Percentiles rank a stretch among this genome's conserved stretches.
Evolutionary conservation across 2,113 vertebrate genomes (phyloP).

Genomic region (Pluvialis apricaria): DNA sequence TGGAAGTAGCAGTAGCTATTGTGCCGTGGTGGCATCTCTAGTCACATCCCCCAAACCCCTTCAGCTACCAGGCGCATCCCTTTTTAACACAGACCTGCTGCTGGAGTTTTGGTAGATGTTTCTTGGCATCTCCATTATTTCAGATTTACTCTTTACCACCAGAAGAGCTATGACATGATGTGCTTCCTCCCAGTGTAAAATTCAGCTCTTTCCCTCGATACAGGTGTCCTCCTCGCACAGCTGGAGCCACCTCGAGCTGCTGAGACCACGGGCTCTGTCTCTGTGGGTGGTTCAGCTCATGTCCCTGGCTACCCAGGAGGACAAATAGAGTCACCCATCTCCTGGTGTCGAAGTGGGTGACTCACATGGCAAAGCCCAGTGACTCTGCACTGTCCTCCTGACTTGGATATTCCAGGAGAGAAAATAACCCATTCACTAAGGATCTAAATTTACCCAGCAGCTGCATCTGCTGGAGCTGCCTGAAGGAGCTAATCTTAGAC

Average conservation of each 20-base stretch:
- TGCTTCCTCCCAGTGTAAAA: not conserved
- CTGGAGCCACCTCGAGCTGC: not conserved
- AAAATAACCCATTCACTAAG: constrained; percentile 43
- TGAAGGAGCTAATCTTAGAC: constrained; percentile 65
- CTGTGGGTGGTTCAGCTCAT: not conserved
- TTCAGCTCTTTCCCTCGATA: accelerated
- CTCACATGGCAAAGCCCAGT: not conserved
- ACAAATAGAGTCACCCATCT: not conserved
- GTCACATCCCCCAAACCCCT: not conserved
- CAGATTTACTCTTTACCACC: not conserved
- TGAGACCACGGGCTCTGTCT: accelerated
- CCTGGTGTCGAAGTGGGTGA: not conserved
- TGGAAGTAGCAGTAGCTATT: not conserved
- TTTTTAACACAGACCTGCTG: not conserved
- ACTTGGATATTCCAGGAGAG: not conserved
- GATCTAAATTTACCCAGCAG: constrained; percentile 76
- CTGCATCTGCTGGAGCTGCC: constrained; percentile 59
- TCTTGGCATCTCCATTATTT: not conserved
- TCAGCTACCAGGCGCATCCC: not conserved
- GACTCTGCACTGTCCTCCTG: constrained; percentile 26
- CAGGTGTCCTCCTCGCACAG: not conserved
- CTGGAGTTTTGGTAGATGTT: not conserved
- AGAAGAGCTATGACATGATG: not conserved
- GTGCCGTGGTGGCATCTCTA: not conserved
- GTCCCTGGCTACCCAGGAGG: not conserved